Conservation (phyloP, 2,797 vertebrate species). For the Pangasius larnaudii region DNA sequence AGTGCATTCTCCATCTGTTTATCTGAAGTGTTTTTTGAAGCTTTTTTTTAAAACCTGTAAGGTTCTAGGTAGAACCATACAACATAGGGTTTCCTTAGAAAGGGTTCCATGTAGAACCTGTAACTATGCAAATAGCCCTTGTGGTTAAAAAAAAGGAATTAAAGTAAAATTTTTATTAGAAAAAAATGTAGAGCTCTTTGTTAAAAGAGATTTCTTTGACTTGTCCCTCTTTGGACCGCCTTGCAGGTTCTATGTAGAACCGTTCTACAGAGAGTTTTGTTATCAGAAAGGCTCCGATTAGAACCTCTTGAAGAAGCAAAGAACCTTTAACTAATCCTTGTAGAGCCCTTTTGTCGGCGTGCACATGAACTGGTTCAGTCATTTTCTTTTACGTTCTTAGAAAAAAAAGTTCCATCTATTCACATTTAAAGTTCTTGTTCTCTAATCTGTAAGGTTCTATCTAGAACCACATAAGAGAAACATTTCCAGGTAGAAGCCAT, state of each 20-base stretch:
- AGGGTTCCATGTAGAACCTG: not conserved
- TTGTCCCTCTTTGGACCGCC: not conserved
- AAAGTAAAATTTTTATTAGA: too few species aligned
- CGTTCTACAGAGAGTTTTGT: not conserved
- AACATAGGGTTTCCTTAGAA: not conserved
- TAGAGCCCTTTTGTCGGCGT: not conserved
- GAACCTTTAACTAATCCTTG: not conserved
- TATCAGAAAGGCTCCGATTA: not conserved
- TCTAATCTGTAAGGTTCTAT: too few species aligned
- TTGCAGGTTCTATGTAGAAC: not conserved
- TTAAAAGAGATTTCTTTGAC: too few species aligned
- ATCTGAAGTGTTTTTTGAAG: not conserved
- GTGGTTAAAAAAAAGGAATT: too few species aligned
- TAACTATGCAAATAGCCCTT: not conserved
- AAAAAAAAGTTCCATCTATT: too few species aligned
- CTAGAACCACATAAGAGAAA: too few species aligned
- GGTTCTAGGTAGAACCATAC: not conserved
- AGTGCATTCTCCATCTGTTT: not conserved
- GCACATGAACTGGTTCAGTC: not conserved
- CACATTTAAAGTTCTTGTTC: too few species aligned
- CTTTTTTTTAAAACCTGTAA: too few species aligned
- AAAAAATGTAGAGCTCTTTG: too few species aligned
- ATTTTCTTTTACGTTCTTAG: not conserved
- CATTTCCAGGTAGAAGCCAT: too few species aligned
- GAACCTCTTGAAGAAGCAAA: not conserved